These are phyloP conservation scores for Micropterix aruncella DNA, from an alignment of 2,888 invertebrate genomes.

Conservation along the genomic window DNA sequence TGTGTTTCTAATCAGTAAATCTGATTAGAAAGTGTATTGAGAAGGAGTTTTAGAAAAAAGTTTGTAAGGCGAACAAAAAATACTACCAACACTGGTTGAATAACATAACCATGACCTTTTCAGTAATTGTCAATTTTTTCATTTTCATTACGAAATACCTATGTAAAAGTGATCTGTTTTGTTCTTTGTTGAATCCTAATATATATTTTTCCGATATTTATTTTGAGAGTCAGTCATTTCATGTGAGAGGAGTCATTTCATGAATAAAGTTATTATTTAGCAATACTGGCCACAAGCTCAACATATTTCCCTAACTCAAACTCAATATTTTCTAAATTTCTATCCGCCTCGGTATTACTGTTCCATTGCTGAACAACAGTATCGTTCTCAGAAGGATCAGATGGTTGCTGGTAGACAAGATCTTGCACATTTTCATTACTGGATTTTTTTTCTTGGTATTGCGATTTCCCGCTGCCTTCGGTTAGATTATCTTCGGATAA, in stretches of 20 bases:
- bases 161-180: neutral
- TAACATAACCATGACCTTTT: conserved; percentile 5
- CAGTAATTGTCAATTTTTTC: conserved; percentile 3
- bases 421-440: neutral
- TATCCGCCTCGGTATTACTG: too few relatives aligned
- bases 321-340: too few relatives aligned
- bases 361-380: neutral
- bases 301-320: neutral
- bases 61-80: conserved; percentile 7
- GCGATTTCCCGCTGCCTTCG: neutral
- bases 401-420: neutral
- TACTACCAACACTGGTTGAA: conserved; percentile 6
- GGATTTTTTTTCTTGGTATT: neutral
- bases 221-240: too few relatives aligned
- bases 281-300: too few relatives aligned
- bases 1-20: conserved; percentile 8
- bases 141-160: conserved; percentile 1
- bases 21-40: conserved; percentile 8
- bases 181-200: neutral
- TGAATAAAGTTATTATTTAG: too few relatives aligned
- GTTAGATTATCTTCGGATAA: neutral
- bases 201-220: neutral
- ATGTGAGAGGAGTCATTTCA: too few relatives aligned
- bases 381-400: neutral
- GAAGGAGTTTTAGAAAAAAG: conserved; percentile 8